phyloP scores from a whole-genome alignment of 2,888 invertebrate species.

The Coelinius sp. region DNA sequence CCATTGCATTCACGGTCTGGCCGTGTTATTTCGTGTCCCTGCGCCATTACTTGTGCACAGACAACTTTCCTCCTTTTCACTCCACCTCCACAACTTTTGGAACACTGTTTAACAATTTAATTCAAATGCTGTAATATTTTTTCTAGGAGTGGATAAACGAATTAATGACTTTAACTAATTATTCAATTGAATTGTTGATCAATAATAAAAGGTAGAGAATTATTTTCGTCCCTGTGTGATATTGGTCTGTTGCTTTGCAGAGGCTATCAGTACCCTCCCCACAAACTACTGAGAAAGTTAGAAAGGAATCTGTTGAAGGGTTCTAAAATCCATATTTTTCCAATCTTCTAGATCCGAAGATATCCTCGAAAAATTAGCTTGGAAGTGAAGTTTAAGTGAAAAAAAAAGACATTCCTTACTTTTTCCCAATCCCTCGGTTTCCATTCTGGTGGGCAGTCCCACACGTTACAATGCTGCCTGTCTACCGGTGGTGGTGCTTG shows the following conservation, averaged over 20 bases:
- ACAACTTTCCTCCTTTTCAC: slow-evolving; percentile 84
- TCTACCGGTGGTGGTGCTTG: slow-evolving; percentile 92
- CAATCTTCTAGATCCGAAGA: no score
- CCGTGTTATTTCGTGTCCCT: slow-evolving; percentile 89
- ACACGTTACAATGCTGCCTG: slow-evolving; percentile 91
- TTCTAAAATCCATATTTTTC: no score
- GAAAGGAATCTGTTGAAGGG: no score
- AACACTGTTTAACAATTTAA: slow-evolving; percentile 75
- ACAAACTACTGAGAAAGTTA: no score
- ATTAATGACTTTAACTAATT: neutral
- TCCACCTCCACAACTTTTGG: slow-evolving; percentile 93
- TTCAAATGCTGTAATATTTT: neutral
- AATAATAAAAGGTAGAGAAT: no score
- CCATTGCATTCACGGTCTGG: slow-evolving; percentile 83
- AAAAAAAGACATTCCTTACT: slow-evolving; percentile 64
- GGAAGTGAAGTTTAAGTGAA: neutral
- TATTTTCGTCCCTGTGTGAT: no score
- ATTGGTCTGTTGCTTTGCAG: no score
- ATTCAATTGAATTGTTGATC: no score
- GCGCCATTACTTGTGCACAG: slow-evolving; percentile 94
- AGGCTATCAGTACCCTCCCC: no score
- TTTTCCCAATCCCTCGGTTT: slow-evolving; percentile 88
- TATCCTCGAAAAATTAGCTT: neutral
- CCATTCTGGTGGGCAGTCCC: slow-evolving; percentile 95
- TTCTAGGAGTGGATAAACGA: neutral